Conservation (phyloP, 2,113 vertebrate species). For the Melanostigma gelatinosum region DNA sequence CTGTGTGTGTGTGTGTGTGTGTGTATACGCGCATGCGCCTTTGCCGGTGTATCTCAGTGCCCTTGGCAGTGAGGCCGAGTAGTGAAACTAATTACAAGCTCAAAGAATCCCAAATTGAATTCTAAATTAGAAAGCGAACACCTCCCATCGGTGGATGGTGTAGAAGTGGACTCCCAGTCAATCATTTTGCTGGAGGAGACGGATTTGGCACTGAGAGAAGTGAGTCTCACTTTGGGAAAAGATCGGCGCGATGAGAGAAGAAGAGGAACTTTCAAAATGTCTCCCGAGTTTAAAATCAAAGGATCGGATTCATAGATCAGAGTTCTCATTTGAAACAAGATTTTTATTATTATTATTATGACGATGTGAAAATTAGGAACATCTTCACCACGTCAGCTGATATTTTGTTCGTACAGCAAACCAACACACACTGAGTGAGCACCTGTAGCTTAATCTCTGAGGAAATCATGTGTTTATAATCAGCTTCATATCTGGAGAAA, state of each 20-base stretch:
- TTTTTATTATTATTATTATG: not conserved
- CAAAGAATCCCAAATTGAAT: conserved; percentile 72
- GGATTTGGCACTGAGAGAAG: conserved; percentile 33
- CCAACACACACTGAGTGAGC: not conserved
- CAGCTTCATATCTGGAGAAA: not conserved
- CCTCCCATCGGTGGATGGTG: conserved; percentile 65
- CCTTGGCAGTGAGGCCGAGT: conserved; percentile 64
- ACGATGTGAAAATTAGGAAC: not conserved
- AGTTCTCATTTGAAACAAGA: not conserved
- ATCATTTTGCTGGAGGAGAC: conserved; percentile 61
- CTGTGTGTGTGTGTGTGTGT: not conserved
- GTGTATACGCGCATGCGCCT: conserved; percentile 26
- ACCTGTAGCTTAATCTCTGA: not conserved
- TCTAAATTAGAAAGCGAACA: conserved; percentile 79
- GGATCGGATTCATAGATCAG: not conserved
- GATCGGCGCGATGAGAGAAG: not conserved
- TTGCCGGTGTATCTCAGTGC: conserved; percentile 33
- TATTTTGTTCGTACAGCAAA: not conserved
- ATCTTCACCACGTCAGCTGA: not conserved
- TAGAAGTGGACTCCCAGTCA: conserved; percentile 57
- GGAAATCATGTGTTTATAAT: not conserved
- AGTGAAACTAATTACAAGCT: conserved; percentile 76
- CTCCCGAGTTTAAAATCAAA: not conserved
- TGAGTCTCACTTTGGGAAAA: conserved; percentile 12
- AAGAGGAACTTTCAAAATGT: not conserved